Percentiles rank a stretch among this genome's conserved stretches.
Conservation (phyloP, 2,113 vertebrate genomes). For the Hippoglossus stenolepis region DNA sequence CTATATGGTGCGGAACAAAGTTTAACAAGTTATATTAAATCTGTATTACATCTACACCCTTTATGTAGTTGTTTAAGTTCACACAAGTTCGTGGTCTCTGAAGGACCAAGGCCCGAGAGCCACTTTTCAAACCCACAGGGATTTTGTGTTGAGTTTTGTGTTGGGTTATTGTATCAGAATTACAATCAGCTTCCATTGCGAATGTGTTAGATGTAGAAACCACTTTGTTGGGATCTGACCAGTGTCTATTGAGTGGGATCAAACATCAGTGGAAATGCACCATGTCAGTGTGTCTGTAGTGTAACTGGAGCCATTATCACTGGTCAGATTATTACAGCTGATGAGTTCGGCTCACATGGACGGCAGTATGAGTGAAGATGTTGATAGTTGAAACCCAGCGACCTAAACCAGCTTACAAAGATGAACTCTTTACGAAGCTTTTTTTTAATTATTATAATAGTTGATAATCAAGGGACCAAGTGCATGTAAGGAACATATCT, state of each 20-base stretch:
- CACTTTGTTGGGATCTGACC: not conserved
- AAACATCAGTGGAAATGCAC: not conserved
- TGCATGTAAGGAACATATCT: conserved; percentile 13
- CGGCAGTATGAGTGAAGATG: not conserved
- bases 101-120: not conserved
- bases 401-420: not conserved
- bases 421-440: not conserved
- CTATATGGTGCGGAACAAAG: too few species aligned
- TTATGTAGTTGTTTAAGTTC: not conserved
- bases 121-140: not conserved
- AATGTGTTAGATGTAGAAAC: not conserved
- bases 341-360: not conserved
- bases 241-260: not conserved
- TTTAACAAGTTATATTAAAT: not conserved
- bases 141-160: not conserved
- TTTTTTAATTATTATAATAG: not conserved
- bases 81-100: not conserved
- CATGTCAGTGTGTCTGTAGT: not conserved
- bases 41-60: too few species aligned
- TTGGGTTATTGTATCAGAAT: conserved; percentile 4
- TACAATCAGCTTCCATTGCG: not conserved
- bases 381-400: not conserved
- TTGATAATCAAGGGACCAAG: conserved; percentile 21
- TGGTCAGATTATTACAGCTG: not conserved
- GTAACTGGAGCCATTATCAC: too few species aligned